Base-by-base conservation (phyloP, 2,888 invertebrate genomes). In the Choristoneura rosaceana region DNA sequence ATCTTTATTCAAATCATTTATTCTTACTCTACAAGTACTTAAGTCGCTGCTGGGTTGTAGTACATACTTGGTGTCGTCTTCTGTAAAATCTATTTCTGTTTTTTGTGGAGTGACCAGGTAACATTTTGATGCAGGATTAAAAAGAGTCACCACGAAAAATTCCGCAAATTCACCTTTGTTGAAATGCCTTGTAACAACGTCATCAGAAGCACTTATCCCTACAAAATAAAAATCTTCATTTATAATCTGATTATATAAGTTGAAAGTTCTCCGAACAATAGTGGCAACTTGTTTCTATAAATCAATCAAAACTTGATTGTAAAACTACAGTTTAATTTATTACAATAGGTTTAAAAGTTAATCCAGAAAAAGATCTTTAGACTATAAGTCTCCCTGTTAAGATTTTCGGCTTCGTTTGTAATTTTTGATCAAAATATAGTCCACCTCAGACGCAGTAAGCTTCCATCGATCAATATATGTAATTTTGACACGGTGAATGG, bases 1-100 rank as follows among this genome's bases (percentile, higher is more conserved):
- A 33, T 52, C 58, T 52, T 64, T 50, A 33, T 69, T 45, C 34
- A 74, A 61, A 43, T 71, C 52, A 14, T 55, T 73, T 12, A 74
- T 59, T 50, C 14, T 52, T 14, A 69, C 73, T 47, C 12, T 45
- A 66, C 74, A 74, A 10, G 0, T 5, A 1, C 33, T 41, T 0
- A 73, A 2, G 4, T 1, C 1, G n/a, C 17, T 58, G 0, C 4
- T 33, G 0, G 25, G 10, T 55, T n/a, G 41, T 12, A 69, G 25
- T 10, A 45, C 55, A 34, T 55, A 71, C 38, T 68, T 71, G n/a
- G 38, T 43, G 14, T 59, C 60, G 7, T 52, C 55, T 14, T 34
- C 43, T 50, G 66, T 43, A 3, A 71, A 15, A 38, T 66, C 66
- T 33, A 71, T 71, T 52, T 71, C 52, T 4, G 3, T n/a, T 14